phyloP scores from a whole-genome alignment of 2,797 vertebrate species.

The Antennarius maculatus region DNA sequence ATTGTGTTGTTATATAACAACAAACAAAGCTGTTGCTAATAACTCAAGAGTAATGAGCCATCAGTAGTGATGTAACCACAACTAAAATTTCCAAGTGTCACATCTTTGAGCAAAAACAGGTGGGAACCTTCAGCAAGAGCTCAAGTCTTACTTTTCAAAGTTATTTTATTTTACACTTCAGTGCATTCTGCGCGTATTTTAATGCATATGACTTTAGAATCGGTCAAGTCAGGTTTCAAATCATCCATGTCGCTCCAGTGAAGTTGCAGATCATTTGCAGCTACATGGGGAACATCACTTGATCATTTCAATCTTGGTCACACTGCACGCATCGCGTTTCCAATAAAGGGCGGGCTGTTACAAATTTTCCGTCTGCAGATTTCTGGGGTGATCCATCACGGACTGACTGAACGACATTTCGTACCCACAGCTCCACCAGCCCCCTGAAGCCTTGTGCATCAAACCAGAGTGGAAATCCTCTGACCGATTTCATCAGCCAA shows the following conservation, averaged over 20 bases:
- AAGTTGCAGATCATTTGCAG: slow-evolving; percentile 51
- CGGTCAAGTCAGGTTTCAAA: neutral
- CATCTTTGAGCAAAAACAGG: slow-evolving; percentile 24
- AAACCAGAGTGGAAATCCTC: slow-evolving; percentile 58
- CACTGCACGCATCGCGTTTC: slow-evolving; percentile 22
- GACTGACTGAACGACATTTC: too few relatives aligned
- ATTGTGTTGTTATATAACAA: slow-evolving; percentile 62
- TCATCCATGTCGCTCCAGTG: slow-evolving; percentile 1
- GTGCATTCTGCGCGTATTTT: neutral
- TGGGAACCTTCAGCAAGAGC: slow-evolving; percentile 13
- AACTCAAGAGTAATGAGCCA: slow-evolving; percentile 68
- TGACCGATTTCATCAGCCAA: slow-evolving; percentile 81
- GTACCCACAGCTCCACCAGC: neutral
- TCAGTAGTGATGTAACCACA: slow-evolving; percentile 68
- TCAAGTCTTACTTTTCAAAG: too few relatives aligned
- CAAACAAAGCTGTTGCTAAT: slow-evolving; percentile 29
- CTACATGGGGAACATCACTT: slow-evolving; percentile 43
- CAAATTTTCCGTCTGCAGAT: neutral
- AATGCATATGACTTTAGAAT: neutral
- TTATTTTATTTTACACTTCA: neutral
- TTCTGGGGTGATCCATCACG: too few relatives aligned
- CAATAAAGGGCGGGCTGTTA: slow-evolving; percentile 32
- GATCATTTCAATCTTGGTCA: slow-evolving; percentile 37
- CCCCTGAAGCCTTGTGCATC: slow-evolving; percentile 30
- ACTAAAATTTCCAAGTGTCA: slow-evolving; percentile 46